Evolutionary conservation across 2,888 invertebrate genomes (phyloP).

Genomic region (Campoplex nolae): DNA sequence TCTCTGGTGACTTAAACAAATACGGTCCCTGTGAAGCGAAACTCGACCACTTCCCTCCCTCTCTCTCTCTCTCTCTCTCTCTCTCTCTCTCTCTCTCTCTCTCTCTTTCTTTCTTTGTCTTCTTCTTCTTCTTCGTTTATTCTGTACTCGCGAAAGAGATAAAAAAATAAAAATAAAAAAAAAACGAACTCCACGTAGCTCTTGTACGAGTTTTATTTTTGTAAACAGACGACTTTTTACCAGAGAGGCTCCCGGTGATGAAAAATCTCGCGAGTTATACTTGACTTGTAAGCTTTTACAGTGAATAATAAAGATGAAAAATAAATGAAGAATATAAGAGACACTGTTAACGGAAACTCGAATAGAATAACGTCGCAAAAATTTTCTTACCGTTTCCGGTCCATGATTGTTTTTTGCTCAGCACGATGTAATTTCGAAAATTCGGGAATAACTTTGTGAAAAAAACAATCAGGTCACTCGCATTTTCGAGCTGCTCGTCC

Average conservation of each 20-base stretch:
- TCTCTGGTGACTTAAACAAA: constrained; percentile 58
- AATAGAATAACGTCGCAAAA: constrained; percentile 10
- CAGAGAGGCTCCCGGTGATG: background rate
- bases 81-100: constrained; percentile 25
- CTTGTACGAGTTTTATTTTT: constrained; percentile 36
- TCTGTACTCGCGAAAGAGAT: constrained; percentile 14
- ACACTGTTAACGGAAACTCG: background rate
- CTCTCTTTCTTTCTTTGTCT: constrained; percentile 17
- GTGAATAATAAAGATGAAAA: background rate
- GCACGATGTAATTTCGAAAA: constrained; percentile 43
- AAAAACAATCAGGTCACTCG: constrained; percentile 57
- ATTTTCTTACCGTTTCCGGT: constrained; percentile 52
- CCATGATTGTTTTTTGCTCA: constrained; percentile 33
- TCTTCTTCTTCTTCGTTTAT: constrained; percentile 16
- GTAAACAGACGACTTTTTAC: constrained; percentile 33
- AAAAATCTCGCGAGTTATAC: constrained; percentile 28
- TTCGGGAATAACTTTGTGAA: constrained; percentile 60
- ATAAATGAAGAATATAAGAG: background rate
- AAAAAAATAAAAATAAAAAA: background rate
- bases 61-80: constrained; percentile 20
- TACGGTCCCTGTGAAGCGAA: constrained; percentile 48
- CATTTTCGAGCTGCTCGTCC: constrained; percentile 50
- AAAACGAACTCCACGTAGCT: constrained; percentile 14
- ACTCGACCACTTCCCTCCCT: constrained; percentile 20
- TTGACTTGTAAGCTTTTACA: background rate